Conservation (phyloP, 2,888 invertebrate species). For the Dasypogon diadema region DNA sequence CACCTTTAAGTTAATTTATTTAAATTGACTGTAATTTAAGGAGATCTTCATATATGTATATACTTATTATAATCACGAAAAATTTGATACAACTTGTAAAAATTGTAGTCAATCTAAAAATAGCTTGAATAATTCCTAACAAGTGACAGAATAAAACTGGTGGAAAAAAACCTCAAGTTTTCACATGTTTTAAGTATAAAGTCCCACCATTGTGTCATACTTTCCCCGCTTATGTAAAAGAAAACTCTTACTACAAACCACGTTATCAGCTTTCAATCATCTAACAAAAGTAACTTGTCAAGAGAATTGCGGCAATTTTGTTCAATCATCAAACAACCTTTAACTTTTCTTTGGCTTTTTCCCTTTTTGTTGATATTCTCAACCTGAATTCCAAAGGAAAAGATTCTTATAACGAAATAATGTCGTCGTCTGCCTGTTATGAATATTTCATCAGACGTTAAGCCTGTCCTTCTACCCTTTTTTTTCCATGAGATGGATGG, state of each 20-base stretch:
- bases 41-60: too few species aligned
- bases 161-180: too few species aligned
- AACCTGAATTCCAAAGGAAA: constrained; percentile 32
- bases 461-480: constrained; percentile 33
- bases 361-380: constrained; percentile 38
- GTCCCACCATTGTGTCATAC: too few species aligned
- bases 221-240: not conserved
- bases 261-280: constrained; percentile 34
- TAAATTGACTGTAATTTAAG: too few species aligned
- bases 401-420: constrained; percentile 41
- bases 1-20: too few species aligned
- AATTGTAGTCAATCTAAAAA: too few species aligned
- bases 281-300: constrained; percentile 45
- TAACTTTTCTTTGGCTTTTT: constrained; percentile 12
- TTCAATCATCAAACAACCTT: constrained; percentile 45
- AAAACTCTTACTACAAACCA: not conserved
- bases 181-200: too few species aligned
- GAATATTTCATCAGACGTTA: constrained; percentile 41
- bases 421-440: constrained; percentile 37
- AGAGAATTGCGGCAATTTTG: constrained; percentile 42
- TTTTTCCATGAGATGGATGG: not conserved
- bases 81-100: too few species aligned
- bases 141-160: too few species aligned
- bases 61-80: too few species aligned
- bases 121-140: too few species aligned